Base-by-base conservation (phyloP, 2,797 vertebrate genomes). In the Gouania willdenowi region DNA sequence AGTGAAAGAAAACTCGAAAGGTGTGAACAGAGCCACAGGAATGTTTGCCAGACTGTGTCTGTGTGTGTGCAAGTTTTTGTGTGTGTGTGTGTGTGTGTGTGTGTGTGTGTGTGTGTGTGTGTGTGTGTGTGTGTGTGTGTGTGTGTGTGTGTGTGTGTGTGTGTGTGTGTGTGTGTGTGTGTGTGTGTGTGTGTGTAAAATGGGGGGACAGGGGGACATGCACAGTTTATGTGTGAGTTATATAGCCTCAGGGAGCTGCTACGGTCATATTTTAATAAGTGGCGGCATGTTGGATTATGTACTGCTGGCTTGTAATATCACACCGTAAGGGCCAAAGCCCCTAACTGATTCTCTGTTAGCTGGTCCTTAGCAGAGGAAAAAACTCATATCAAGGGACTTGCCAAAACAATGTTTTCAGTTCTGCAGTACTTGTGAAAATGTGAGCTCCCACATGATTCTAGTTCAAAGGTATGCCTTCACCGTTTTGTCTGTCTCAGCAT, bases 181-280 rank as follows among this genome's bases (percentile, higher is more conserved):
- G 12, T 35, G 43, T 30, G 26, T 46, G 16, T 24, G 8, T 15
- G 16, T 2, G 11, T 15, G 36, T 8, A 18, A 2, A 18, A 7
- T 7, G 23, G 20, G 15, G 11, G 12, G 12, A 9, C 25, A 23
- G 50, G 41, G 61, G 22, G 41, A 36, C 22, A 50, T 66, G 62
- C 51, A 74, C 49, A 62, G 34, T 54, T 42, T 56, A 57, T 49
- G 54, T 75, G 70, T 52, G 68, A 76, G 69, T 80, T 80, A 82
- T 67, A 71, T 39, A 46, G 63, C 75, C 81, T 79, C 6, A 4
- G 77, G 82, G 84, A 82, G 68, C 63, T 61, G 62, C 77, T 84
- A 83, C 74, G 82, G 83, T 81, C 81, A 84, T 84, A 84, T 84
- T 85, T 84, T 87, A 88, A 88, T 85, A 88, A 83, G 75, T 75